phyloP scores from a whole-genome alignment of 2,113 vertebrate genomes.

The Odocoileus virginianus region DNA sequence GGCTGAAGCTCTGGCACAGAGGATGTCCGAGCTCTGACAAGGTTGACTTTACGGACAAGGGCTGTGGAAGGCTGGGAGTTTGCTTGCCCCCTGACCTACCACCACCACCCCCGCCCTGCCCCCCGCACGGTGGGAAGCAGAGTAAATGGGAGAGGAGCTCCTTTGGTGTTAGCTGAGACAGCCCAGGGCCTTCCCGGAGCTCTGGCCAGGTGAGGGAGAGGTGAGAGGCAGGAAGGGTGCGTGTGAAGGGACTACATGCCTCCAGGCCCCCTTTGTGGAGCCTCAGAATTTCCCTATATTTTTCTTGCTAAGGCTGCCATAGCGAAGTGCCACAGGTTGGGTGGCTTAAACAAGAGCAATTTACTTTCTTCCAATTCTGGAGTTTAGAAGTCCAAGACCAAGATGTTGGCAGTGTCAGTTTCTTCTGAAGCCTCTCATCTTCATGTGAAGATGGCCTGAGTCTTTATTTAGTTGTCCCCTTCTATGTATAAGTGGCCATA shows the following conservation, averaged over 20 bases:
- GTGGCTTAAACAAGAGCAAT: not conserved
- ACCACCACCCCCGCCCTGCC: accelerated
- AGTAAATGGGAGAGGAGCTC: not conserved
- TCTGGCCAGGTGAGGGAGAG: too few species aligned
- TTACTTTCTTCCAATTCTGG: not conserved
- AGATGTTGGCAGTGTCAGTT: too few species aligned
- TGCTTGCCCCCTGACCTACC: too few species aligned
- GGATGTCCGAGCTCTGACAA: not conserved
- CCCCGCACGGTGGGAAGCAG: not conserved
- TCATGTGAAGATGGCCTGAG: not conserved
- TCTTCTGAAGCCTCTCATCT: not conserved
- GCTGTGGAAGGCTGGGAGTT: too few species aligned
- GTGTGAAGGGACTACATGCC: not conserved
- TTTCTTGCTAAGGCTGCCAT: not conserved
- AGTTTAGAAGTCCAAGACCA: not conserved
- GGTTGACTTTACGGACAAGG: not conserved
- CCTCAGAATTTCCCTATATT: not conserved
- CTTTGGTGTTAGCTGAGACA: not conserved
- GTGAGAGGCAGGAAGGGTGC: not conserved
- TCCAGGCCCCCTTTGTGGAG: not conserved
- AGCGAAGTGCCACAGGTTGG: not conserved
- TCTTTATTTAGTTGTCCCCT: accelerated
- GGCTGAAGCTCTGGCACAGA: not conserved
- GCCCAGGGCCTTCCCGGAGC: not conserved
- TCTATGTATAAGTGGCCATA: not conserved